Evolutionary conservation across 1,140 invertebrate genomes (phyloP), one percentile per base, ranked within the genome.

Genomic region (Drosophila melanica): DNA sequence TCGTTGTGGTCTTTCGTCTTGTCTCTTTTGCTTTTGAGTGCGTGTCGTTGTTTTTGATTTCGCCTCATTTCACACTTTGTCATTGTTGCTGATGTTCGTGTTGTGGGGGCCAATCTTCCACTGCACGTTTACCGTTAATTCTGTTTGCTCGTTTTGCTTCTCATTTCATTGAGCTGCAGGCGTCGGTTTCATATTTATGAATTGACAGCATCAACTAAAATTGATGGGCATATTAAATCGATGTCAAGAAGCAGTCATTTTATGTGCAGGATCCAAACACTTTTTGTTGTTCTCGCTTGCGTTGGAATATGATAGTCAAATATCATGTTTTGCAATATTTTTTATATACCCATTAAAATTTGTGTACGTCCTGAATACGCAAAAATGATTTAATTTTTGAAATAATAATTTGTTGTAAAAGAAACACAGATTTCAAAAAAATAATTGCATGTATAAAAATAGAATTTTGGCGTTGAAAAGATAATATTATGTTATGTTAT

Each of bases 161-260:
- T 23, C n/a, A 48, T 50, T 37, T 50, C 51, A 45, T 53, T 23
- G 11, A 37, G 47, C 50, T 58, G 37, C n/a, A 50, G 53, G 53
- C 42, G 59, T 44, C 33, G 39, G 54, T 59, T 67, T 73, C 48
- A 54, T 73, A 67, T 72, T 66, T 72, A 72, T 66, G 18, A 47
- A 57, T 63, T 65, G 60, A 48, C 68, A 55, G 51, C 60, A 16
- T 12, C 20, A 18, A 58, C 27, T 39, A 50, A 27, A 51, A 72
- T 73, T 73, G 64, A 73, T 73, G 54, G 55, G 35, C 41, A 68
- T 54, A 73, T 75, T 70, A 70, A 70, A 63, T 74, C 57, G 64
- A 62, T 74, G 71, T 74, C 54, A 55, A 54, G 23, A 63, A 42
- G 39, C 11, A 35, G 20, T 4, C 10, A 64, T 39, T 53, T 51